These are phyloP conservation scores for Troides helena DNA, from an alignment of 2,888 invertebrate species.

Conservation along the genomic window DNA sequence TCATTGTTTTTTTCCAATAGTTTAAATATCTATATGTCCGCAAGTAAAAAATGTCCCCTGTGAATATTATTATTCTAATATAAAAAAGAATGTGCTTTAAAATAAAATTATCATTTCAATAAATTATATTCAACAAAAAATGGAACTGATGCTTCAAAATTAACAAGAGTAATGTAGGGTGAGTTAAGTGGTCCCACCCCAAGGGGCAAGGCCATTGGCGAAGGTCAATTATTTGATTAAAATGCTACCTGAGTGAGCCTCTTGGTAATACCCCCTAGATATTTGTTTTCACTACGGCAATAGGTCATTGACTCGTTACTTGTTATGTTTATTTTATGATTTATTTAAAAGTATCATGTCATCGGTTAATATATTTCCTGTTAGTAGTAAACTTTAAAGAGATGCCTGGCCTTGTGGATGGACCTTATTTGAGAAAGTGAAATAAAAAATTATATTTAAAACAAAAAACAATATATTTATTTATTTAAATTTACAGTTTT, in stretches of 20 bases:
- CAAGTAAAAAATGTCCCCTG: too few species aligned
- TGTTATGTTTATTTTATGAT: neutral
- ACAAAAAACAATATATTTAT: too few species aligned
- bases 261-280: neutral
- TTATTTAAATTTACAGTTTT: too few species aligned
- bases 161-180: constrained; percentile 1
- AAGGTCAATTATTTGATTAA: constrained; percentile 53
- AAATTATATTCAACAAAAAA: neutral
- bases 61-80: too few species aligned
- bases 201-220: constrained; percentile 59
- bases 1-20: too few species aligned
- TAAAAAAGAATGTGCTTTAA: neutral
- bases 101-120: neutral
- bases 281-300: constrained; percentile 16
- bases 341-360: neutral
- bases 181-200: constrained; percentile 10
- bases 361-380: neutral
- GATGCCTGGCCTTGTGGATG: neutral
- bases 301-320: constrained; percentile 11
- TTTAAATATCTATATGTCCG: too few species aligned
- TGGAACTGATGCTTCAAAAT: constrained; percentile 16
- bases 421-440: neutral
- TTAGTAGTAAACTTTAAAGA: neutral
- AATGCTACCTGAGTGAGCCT: constrained; percentile 33
- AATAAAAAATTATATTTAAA: neutral